Evolutionary conservation across 1,140 invertebrate genomes (phyloP).

Genomic region (Micrasema longulum): DNA sequence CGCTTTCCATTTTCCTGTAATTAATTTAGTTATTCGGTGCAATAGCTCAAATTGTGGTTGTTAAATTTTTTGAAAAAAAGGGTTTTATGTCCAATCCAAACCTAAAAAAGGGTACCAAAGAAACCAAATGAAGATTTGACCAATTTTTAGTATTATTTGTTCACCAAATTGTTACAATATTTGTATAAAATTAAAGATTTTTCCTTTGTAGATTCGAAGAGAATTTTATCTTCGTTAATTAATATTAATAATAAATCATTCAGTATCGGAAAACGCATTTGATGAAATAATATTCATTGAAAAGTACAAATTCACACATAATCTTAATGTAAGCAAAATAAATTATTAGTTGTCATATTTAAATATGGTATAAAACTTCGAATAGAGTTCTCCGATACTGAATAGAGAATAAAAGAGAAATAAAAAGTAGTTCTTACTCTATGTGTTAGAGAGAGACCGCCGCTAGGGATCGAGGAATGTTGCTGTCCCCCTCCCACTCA

Average conservation of each 20-base stretch:
- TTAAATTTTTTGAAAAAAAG: conserved; percentile 33
- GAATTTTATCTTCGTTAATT: neutral
- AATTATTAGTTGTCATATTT: too few relatives aligned
- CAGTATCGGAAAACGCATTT: neutral
- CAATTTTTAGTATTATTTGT: conserved; percentile 23
- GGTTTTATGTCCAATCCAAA: conserved; percentile 20
- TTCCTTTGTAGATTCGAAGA: neutral
- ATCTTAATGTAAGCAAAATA: too few relatives aligned
- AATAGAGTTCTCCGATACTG: conserved; percentile 20
- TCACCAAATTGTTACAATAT: too few relatives aligned
- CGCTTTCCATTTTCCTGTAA: conserved; percentile 14
- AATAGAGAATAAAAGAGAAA: conserved; percentile 45
- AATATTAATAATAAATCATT: neutral
- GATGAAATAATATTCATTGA: too few relatives aligned
- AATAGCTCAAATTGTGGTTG: conserved; percentile 27
- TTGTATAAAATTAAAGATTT: too few relatives aligned
- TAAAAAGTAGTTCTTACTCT: conserved; percentile 64
- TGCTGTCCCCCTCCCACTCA: conserved; percentile 71
- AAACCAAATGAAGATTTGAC: conserved; percentile 31
- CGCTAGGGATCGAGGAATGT: conserved; percentile 64
- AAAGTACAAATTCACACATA: too few relatives aligned
- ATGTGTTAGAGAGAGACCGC: conserved; percentile 68
- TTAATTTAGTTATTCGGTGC: conserved; percentile 32
- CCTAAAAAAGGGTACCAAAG: conserved; percentile 30
- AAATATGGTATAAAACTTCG: too few relatives aligned